Base-by-base conservation (phyloP, 2,888 invertebrate species). In the Xanthia icteritia region DNA sequence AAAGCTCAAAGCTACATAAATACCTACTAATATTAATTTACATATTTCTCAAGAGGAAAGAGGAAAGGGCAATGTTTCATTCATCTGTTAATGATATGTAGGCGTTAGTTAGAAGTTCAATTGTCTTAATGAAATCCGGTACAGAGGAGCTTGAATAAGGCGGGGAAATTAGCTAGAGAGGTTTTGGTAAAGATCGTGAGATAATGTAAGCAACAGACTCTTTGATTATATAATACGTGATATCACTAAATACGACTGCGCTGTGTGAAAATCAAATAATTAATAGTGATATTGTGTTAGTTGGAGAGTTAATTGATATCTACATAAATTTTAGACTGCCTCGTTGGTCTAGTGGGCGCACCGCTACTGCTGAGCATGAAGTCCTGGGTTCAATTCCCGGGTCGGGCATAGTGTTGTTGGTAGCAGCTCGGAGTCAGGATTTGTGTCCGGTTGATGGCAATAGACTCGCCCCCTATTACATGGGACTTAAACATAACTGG, bases 101-200 rank as follows among this genome's bases (percentile, higher is more conserved):
- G 86, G 86, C 83, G 86, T 84, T 72, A 51, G 54, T 82, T 70
- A 70, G 65, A 73, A 73, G 64, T 69, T 79, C 68, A 80, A 89
- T 84, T 83, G 79, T 82, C 78, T 76, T 79, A 84, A 88, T 88
- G 69, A 86, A 86, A 84, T 79, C 73, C 73, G 81, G 76, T 76
- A n/a, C n/a, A 45, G 51, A 45, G 73, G 48, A 27, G 54, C 39
- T 69, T 45, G 39, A 54, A 48, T 72, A 42, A 39, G 60, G 3
- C 45, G 51, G 8, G 13, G n/a, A 63, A 68, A 51, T 81, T 56
- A 81, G 61, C 6, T 20, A 56, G 42, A 1, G 82, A 64, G n/a
- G 27, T 42, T 27, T 75, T 31, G 42, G 58, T 61, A 31, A 39
- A 58, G 17, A 36, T 27, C 39, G 27, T 39, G 23, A 27, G 11